Evolutionary conservation across 2,797 vertebrate genomes (phyloP).

Genomic region (Propithecus perrieri): DNA sequence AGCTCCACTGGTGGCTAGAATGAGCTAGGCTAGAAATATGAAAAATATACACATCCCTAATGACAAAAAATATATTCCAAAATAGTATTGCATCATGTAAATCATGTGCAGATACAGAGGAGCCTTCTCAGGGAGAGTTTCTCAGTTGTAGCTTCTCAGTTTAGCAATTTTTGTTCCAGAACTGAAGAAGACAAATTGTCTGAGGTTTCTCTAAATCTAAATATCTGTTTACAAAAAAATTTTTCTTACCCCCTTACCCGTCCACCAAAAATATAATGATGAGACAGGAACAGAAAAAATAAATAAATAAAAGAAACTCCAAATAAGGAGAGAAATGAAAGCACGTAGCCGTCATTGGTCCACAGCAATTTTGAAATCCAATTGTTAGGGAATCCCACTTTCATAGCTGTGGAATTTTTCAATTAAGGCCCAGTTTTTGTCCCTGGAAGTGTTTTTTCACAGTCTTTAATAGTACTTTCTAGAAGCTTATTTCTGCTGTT

Average conservation of each 20-base stretch:
- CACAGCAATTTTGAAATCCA: not conserved
- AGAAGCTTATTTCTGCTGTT: not conserved
- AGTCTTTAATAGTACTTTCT: not conserved
- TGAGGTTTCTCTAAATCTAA: not conserved
- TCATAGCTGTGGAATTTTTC: not conserved
- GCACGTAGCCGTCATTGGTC: not conserved
- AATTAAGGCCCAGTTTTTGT: not conserved
- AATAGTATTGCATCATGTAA: not conserved
- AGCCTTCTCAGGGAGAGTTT: not conserved
- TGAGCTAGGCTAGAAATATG: not conserved
- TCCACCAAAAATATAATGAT: not conserved
- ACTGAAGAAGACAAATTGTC: not conserved
- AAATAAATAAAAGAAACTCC: not conserved
- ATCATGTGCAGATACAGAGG: not conserved
- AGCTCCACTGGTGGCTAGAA: not conserved
- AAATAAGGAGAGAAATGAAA: not conserved
- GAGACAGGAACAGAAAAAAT: not conserved
- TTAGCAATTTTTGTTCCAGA: not conserved
- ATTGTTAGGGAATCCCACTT: not conserved
- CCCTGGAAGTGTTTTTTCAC: not conserved
- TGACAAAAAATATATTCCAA: not conserved
- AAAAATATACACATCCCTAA: not conserved
- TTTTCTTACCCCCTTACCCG: not conserved
- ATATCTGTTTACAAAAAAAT: not conserved
- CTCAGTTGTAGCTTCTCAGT: not conserved